Conservation (phyloP, 2,888 invertebrate genomes). For the Meliscaeva auricollis region DNA sequence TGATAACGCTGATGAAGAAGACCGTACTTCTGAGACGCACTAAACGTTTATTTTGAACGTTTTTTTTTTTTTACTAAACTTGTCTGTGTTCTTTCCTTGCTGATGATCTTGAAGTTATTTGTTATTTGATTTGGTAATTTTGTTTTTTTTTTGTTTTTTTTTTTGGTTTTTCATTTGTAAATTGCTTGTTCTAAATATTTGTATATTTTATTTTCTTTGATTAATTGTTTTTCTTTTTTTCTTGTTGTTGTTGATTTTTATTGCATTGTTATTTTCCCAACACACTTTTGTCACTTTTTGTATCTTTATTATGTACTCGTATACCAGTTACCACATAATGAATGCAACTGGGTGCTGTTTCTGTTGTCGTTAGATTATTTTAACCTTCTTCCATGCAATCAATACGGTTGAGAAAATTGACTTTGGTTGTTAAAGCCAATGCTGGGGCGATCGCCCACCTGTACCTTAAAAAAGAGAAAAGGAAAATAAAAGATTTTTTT, state of each 20-base stretch:
- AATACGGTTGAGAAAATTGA: conserved; percentile 84
- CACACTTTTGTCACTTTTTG: conserved; percentile 65
- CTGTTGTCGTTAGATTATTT: conserved; percentile 75
- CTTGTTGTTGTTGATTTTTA: conserved; percentile 56
- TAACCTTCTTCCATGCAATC: conserved; percentile 78
- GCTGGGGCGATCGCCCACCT: conserved; percentile 80
- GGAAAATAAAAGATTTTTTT: background rate
- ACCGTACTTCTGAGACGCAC: conserved; percentile 58
- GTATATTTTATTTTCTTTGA: conserved; percentile 22
- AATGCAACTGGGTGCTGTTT: conserved; percentile 75
- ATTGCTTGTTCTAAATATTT: conserved; percentile 35
- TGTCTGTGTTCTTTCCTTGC: conserved; percentile 57
- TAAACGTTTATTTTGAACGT: conserved; percentile 52
- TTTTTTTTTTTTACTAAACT: conserved; percentile 39
- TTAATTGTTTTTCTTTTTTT: conserved; percentile 53
- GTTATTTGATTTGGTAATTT: conserved; percentile 22
- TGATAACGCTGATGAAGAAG: conserved; percentile 46
- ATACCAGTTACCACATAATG: conserved; percentile 72
- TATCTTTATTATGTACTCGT: conserved; percentile 73
- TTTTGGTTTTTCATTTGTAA: conserved; percentile 38
- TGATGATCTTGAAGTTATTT: conserved; percentile 63
- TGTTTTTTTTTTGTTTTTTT: conserved; percentile 4
- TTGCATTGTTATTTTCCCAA: conserved; percentile 65
- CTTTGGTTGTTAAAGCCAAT: conserved; percentile 81
- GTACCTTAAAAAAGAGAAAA: conserved; percentile 56